Percentiles rank a stretch among this genome's conserved stretches.
phyloP scores from a whole-genome alignment of 37 sponge, comb jelly and placozoan species.

The Spongia lamella region DNA sequence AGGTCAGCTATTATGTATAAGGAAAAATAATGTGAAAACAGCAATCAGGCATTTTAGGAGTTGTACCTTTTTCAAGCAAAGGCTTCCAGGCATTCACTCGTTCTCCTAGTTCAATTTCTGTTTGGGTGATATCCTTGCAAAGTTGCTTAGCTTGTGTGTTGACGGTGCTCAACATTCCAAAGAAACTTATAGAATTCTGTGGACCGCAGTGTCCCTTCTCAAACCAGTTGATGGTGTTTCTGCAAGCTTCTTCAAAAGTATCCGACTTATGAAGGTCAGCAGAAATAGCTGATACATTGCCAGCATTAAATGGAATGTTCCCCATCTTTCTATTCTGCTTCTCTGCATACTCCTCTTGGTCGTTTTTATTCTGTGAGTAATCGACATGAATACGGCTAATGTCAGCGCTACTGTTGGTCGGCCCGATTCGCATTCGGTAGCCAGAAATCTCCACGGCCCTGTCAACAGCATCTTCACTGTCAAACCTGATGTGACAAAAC shows the following conservation, averaged over 20 bases:
- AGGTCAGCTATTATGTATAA: conserved; percentile 25
- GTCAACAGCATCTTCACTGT: conserved; percentile 24
- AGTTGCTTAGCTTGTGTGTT: conserved; percentile 35
- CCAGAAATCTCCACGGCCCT: conserved; percentile 50
- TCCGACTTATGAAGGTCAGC: conserved; percentile 51
- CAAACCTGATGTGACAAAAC: conserved; percentile 72
- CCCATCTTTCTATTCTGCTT: conserved; percentile 14
- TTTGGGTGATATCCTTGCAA: conserved; percentile 41
- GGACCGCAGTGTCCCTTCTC: conserved; percentile 43
- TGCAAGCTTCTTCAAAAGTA: conserved; percentile 40
- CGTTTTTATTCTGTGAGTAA: conserved; percentile 52
- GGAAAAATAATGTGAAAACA: background rate
- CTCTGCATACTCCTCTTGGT: conserved; percentile 5
- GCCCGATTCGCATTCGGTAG: conserved; percentile 42
- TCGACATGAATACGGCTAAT: conserved; percentile 54
- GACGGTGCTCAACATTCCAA: conserved; percentile 54
- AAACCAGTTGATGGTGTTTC: conserved; percentile 62
- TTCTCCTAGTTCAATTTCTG: conserved; percentile 33
- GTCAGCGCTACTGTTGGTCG: conserved; percentile 13
- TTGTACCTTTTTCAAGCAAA: background rate
- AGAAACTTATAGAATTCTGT: conserved; percentile 45
- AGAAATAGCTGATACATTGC: conserved; percentile 25
- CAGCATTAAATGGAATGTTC: conserved; percentile 20
- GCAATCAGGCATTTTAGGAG: conserved; percentile 35
- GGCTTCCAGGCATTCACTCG: conserved; percentile 1